phyloP scores from a whole-genome alignment of 2,797 vertebrate genomes.

The Rhynchonycteris naso region DNA sequence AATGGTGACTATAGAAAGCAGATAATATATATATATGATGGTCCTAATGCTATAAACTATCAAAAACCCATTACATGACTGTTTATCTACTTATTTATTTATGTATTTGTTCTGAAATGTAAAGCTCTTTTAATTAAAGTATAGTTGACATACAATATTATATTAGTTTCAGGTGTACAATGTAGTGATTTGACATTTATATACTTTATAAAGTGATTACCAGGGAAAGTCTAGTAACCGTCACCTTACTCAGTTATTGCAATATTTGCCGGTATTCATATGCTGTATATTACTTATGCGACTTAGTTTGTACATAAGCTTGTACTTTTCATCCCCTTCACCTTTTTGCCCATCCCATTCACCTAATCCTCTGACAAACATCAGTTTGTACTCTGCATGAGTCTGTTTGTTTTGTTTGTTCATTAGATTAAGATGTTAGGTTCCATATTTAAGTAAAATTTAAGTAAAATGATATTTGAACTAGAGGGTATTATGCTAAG shows the following conservation, averaged over 20 bases:
- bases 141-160: not conserved
- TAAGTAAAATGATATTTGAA: not conserved
- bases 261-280: not conserved
- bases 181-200: not conserved
- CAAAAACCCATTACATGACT: not conserved
- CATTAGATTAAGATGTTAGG: not conserved
- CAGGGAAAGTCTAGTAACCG: not conserved
- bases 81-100: not conserved
- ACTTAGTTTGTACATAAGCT: not conserved
- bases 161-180: not conserved
- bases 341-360: not conserved
- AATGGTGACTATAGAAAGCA: not conserved
- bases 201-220: not conserved
- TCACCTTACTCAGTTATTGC: not conserved
- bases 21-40: not conserved
- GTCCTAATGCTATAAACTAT: not conserved
- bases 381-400: not conserved
- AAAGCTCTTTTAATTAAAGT: not conserved
- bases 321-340: not conserved
- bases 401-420: not conserved
- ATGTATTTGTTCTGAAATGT: not conserved
- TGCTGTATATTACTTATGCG: not conserved
- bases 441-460: not conserved
- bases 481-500: not conserved
- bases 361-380: not conserved